Evolutionary conservation across 1,140 invertebrate genomes (phyloP), one percentile per base, ranked within the genome.

Genomic region (Mesaphorura yosii): DNA sequence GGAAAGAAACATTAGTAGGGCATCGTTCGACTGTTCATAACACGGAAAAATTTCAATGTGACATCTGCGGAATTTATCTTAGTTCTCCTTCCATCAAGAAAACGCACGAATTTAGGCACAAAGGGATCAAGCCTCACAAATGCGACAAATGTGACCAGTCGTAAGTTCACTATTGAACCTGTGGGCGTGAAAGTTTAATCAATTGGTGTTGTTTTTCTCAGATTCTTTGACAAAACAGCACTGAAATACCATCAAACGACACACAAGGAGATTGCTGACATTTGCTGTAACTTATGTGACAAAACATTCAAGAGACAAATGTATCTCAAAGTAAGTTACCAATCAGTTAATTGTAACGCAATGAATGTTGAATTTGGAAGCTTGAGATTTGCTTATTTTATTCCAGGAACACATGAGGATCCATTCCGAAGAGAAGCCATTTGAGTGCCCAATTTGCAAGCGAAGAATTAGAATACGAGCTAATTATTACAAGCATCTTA

Each of bases 71-170:
- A 47, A 83, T 71, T 59, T 65, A 66, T 42, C 68, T 86, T 68
- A 84, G 82, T 55, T 76, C 83, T 64, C 88, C 88, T 69, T 86
- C 84, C 42, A 86, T 83, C 39, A 70, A 88, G 47, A 87, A 84
- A 84, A 86, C 83, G 20, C 84, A 87, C 66, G 86, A 87, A 68
- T 79, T 85, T 64, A 71, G 87, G 57, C 85, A 88, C 69, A 81
- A 84, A 48, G 86, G 86, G 25, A 86, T 89, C 67, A 89, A 89
- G 70, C 86, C 86, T 59, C 88, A 88, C 67, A 87, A 87, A 68
- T 95, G 90, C 72, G 84, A 87, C 62, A 84, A 89, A 34, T 96
- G 91, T 71, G 87, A 41, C 25, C 51, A 57, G 34, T 39, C 37
- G 50, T 56, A 41, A 20, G 41, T 34, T n/a, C n/a, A 3, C 20